phyloP scores from a whole-genome alignment of 2,888 invertebrate species.

The Parochlus steinenii region DNA sequence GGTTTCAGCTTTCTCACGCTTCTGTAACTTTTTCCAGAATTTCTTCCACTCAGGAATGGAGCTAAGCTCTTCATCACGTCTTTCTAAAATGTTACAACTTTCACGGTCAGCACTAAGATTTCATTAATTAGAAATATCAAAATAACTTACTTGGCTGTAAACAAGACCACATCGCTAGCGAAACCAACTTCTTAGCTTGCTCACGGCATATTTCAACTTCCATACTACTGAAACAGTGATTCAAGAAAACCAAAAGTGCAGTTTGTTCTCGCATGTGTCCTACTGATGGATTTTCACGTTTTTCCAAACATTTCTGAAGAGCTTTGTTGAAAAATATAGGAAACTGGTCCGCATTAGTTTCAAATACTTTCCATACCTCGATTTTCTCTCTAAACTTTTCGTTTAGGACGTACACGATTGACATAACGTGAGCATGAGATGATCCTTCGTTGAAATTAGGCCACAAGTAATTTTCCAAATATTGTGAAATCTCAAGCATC shows the following conservation, averaged over 20 bases:
- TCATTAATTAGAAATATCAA: slow-evolving; percentile 1
- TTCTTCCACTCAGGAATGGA: slow-evolving; percentile 79
- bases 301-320: slow-evolving; percentile 48
- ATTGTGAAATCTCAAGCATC: slow-evolving; percentile 94
- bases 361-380: slow-evolving; percentile 88
- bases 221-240: slow-evolving; percentile 95
- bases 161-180: slow-evolving; percentile 85
- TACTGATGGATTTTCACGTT: slow-evolving; percentile 18
- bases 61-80: slow-evolving; percentile 74
- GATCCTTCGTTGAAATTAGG: slow-evolving; percentile 76
- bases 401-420: slow-evolving; percentile 95
- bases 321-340: slow-evolving; percentile 70
- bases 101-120: slow-evolving; percentile 8
- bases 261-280: slow-evolving; percentile 57
- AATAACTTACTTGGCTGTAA: slow-evolving; percentile 52
- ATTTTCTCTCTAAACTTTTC: slow-evolving; percentile 96
- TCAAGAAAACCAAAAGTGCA: slow-evolving; percentile 75
- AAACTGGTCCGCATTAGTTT: slow-evolving; percentile 59
- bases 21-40: slow-evolving; percentile 78
- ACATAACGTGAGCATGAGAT: slow-evolving; percentile 79
- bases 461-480: slow-evolving; percentile 93
- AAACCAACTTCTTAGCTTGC: slow-evolving; percentile 79
- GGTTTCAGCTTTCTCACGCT: slow-evolving; percentile 58
- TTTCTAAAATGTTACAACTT: slow-evolving; percentile 31
- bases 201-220: slow-evolving; percentile 87